phyloP scores from a whole-genome alignment of 2,888 invertebrate species.

The Athalia circularis region DNA sequence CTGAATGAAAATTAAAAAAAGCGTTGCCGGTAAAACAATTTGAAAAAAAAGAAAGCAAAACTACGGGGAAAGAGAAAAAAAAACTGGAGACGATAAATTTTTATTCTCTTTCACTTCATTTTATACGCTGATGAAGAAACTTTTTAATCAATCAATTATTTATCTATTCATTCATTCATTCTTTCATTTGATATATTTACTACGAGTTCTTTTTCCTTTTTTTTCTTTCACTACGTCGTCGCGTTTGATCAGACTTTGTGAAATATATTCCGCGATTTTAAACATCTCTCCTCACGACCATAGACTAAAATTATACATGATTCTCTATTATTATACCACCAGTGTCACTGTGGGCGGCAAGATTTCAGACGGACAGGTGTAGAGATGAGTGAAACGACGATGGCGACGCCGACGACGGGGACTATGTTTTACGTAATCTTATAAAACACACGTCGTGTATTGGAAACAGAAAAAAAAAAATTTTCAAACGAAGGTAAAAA shows the following conservation, averaged over 20 bases:
- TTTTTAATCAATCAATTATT: too few species aligned
- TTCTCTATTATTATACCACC: slow-evolving; percentile 12
- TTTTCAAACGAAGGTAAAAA: too few species aligned
- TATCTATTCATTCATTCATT: too few species aligned
- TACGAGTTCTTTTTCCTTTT: too few species aligned
- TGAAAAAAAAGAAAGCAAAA: background rate
- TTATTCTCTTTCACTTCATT: too few species aligned
- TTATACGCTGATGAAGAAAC: too few species aligned
- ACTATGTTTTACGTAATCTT: slow-evolving; percentile 23
- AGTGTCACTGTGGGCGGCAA: slow-evolving; percentile 32
- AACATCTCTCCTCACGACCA: background rate
- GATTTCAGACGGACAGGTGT: slow-evolving; percentile 41
- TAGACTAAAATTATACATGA: slow-evolving; percentile 27
- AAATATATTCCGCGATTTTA: background rate
- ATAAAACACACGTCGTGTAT: background rate
- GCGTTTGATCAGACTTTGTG: too few species aligned
- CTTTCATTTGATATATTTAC: too few species aligned
- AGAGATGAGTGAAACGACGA: background rate
- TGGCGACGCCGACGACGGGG: too few species aligned
- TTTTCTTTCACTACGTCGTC: too few species aligned
- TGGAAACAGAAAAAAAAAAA: too few species aligned
- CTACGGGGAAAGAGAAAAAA: background rate
- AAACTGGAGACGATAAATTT: background rate
- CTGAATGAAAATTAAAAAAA: background rate
- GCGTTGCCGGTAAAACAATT: background rate